phyloP scores from a whole-genome alignment of 1,140 invertebrate species.

The Drosophila erecta region DNA sequence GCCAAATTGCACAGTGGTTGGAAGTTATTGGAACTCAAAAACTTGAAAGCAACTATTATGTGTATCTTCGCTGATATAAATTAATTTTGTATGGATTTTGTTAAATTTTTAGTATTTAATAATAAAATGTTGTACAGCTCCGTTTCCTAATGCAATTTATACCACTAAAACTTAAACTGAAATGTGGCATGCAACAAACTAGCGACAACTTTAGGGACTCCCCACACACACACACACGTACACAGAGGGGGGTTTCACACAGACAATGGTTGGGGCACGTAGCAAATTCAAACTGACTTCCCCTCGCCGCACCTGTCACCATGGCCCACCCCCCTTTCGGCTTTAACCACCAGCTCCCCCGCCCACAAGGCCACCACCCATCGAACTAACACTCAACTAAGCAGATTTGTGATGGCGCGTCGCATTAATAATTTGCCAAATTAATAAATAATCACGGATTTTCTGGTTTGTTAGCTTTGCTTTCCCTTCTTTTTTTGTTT shows the following conservation, averaged over 20 bases:
- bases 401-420: constrained; percentile 66
- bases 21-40: not conserved
- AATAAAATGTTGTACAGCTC: too few species aligned
- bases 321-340: not conserved
- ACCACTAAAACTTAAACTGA: not conserved
- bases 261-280: constrained; percentile 44
- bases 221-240: not conserved
- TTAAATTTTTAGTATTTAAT: too few species aligned
- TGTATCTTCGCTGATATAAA: too few species aligned
- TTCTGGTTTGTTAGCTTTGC: constrained; percentile 71
- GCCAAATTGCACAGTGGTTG: constrained; percentile 51
- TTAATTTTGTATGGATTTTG: too few species aligned
- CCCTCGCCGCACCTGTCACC: constrained; percentile 8
- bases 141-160: not conserved
- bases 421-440: constrained; percentile 80
- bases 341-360: not conserved
- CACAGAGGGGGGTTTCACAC: not conserved
- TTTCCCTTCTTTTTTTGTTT: constrained; percentile 25
- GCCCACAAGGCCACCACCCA: not conserved
- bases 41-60: not conserved
- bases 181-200: constrained; percentile 50
- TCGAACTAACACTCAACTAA: constrained; percentile 61
- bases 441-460: constrained; percentile 82
- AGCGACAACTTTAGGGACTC: constrained; percentile 35
- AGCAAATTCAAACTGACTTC: constrained; percentile 22